Evolutionary conservation across 2,888 invertebrate genomes (phyloP).

Genomic region (Cryptosula pallasiana): DNA sequence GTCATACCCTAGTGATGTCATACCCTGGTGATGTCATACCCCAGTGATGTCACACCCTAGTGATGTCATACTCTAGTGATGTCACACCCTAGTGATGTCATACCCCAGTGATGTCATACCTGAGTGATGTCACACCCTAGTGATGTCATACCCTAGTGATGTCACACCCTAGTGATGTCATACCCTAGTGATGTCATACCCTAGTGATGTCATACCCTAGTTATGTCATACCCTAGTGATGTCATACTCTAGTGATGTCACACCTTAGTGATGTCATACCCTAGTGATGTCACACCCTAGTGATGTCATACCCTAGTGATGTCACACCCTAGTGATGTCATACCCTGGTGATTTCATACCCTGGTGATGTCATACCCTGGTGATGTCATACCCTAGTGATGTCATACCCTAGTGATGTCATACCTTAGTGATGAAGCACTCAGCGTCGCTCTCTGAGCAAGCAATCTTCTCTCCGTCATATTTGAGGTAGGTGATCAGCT

Average conservation of each 20-base stretch:
- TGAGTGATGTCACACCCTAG: too few species aligned
- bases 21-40: slow-evolving; percentile 28
- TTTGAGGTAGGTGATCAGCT: slow-evolving; percentile 31
- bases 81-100: slow-evolving; percentile 30
- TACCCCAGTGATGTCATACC: slow-evolving; percentile 30
- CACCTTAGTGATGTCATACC: slow-evolving; percentile 27
- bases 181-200: slow-evolving; percentile 32
- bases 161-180: slow-evolving; percentile 30
- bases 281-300: slow-evolving; percentile 32
- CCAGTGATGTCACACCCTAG: slow-evolving; percentile 32
- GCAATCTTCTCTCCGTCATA: slow-evolving; percentile 28
- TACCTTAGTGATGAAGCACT: slow-evolving; percentile 32
- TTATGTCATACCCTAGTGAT: slow-evolving; percentile 31
- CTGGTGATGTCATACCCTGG: too few species aligned
- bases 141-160: slow-evolving; percentile 28
- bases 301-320: slow-evolving; percentile 28
- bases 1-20: slow-evolving; percentile 29
- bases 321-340: slow-evolving; percentile 30
- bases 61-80: slow-evolving; percentile 28
- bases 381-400: slow-evolving; percentile 28
- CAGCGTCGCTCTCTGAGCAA: slow-evolving; percentile 31
- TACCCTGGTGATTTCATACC: slow-evolving; percentile 30
- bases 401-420: slow-evolving; percentile 29
- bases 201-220: slow-evolving; percentile 26
- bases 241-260: slow-evolving; percentile 29